phyloP scores from a whole-genome alignment of 1,140 invertebrate species.

The Hetaerina americana region DNA sequence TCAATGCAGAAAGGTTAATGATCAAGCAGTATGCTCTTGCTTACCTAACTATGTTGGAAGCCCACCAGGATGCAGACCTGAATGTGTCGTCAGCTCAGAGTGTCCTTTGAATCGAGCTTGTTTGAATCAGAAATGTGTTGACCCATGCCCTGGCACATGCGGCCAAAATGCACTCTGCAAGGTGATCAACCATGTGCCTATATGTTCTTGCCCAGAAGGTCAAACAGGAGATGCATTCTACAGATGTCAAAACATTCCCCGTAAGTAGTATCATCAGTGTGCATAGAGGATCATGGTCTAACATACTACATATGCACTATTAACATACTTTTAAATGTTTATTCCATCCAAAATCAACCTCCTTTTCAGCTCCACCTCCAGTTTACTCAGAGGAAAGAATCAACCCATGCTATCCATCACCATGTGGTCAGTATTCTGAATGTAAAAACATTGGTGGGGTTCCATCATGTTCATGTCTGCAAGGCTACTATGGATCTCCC shows the following conservation, averaged over 20 bases:
- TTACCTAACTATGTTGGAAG: slow-evolving; percentile 15
- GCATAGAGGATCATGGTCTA: neutral
- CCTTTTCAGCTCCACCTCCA: neutral
- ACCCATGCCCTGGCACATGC: slow-evolving; percentile 26
- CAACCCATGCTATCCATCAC: slow-evolving; percentile 34
- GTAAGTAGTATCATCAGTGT: neutral
- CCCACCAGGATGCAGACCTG: slow-evolving; percentile 11
- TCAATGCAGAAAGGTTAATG: slow-evolving; percentile 29
- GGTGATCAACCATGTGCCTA: slow-evolving; percentile 11
- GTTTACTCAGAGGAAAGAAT: slow-evolving; percentile 17
- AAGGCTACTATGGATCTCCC: slow-evolving; percentile 45
- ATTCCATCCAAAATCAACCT: neutral
- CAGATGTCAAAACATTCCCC: slow-evolving; percentile 2
- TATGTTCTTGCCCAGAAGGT: slow-evolving; percentile 25
- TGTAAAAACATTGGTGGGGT: slow-evolving; percentile 37
- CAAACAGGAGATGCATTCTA: slow-evolving; percentile 21
- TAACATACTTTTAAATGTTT: neutral
- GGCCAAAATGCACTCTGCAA: slow-evolving; percentile 12
- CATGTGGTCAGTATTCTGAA: slow-evolving; percentile 41
- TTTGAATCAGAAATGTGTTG: slow-evolving; percentile 22
- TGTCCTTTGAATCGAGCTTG: slow-evolving; percentile 22
- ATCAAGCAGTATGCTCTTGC: slow-evolving; percentile 22
- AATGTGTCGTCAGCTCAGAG: slow-evolving; percentile 20
- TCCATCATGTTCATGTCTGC: slow-evolving; percentile 39
- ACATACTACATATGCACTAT: neutral